These are phyloP conservation scores for Amphiduros pacificus DNA, from an alignment of 2,888 invertebrate species.

Conservation along the genomic window DNA sequence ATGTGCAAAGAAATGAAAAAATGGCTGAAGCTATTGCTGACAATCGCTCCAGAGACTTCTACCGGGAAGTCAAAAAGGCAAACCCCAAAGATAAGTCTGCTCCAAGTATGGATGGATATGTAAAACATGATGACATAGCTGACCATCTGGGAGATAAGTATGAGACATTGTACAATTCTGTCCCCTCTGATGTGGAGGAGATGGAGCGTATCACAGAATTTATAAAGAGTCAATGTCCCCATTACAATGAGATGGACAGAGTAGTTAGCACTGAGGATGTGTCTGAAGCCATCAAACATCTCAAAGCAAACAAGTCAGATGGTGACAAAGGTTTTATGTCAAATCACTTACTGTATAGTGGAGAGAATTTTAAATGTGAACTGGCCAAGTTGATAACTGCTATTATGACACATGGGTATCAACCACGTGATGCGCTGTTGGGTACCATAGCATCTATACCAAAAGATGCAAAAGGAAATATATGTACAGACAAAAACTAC, in stretches of 20 bases:
- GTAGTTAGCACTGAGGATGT: neutral
- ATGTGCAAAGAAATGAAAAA: neutral
- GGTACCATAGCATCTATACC: neutral
- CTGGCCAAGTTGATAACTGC: neutral
- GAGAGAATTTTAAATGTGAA: neutral
- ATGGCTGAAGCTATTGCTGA: neutral
- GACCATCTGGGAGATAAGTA: neutral
- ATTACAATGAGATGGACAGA: neutral
- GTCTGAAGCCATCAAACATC: neutral
- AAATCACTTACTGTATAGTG: neutral
- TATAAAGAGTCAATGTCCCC: no score
- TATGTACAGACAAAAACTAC: neutral
- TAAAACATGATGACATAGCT: neutral
- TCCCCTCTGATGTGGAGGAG: neutral
- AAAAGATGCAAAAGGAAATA: neutral
- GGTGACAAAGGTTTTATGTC: neutral
- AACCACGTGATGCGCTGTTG: neutral
- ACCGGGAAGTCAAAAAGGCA: neutral
- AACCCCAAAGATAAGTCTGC: neutral
- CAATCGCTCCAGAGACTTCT: neutral
- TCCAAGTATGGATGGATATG: neutral
- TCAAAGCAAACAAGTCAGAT: neutral
- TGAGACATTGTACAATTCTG: neutral
- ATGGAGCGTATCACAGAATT: neutral
- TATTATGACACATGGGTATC: constrained; percentile 2